Conservation (phyloP, 2,113 vertebrate genomes). For the Boleophthalmus pectinirostris region DNA sequence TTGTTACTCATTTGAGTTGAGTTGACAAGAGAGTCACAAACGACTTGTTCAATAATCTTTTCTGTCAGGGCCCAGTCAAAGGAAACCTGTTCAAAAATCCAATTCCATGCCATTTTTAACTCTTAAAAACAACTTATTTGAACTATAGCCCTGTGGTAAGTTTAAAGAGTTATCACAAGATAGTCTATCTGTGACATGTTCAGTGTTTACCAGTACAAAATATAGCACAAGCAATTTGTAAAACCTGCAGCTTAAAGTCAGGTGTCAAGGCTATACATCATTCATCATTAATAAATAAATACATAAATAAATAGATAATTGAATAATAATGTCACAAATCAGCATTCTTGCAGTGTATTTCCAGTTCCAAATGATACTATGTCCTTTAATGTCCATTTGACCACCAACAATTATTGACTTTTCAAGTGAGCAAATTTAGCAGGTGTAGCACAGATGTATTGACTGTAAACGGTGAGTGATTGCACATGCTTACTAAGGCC, state of each 20-base stretch:
- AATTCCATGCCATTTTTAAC: not conserved
- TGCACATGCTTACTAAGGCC: conserved; percentile 3
- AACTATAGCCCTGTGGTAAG: too few species aligned
- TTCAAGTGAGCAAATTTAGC: not conserved
- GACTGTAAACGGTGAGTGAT: not conserved
- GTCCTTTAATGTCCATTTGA: conserved; percentile 3
- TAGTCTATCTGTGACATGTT: too few species aligned
- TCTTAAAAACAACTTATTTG: not conserved
- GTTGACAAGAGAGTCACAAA: too few species aligned
- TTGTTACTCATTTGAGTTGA: too few species aligned
- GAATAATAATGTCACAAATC: not conserved
- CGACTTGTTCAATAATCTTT: not conserved
- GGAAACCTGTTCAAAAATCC: not conserved
- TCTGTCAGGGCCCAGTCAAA: not conserved
- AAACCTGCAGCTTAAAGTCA: not conserved
- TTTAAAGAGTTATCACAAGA: too few species aligned
- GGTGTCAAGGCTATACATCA: not conserved
- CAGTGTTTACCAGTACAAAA: too few species aligned
- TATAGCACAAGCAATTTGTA: too few species aligned
- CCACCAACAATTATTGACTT: not conserved
- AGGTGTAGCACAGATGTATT: conserved; percentile 18
- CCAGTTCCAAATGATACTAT: not conserved
- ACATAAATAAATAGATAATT: too few species aligned
- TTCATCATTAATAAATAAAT: too few species aligned
- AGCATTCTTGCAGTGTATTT: not conserved